These are phyloP conservation scores for Sinohyriopsis cumingii DNA, from an alignment of 2,888 invertebrate species.

Conservation along the genomic window DNA sequence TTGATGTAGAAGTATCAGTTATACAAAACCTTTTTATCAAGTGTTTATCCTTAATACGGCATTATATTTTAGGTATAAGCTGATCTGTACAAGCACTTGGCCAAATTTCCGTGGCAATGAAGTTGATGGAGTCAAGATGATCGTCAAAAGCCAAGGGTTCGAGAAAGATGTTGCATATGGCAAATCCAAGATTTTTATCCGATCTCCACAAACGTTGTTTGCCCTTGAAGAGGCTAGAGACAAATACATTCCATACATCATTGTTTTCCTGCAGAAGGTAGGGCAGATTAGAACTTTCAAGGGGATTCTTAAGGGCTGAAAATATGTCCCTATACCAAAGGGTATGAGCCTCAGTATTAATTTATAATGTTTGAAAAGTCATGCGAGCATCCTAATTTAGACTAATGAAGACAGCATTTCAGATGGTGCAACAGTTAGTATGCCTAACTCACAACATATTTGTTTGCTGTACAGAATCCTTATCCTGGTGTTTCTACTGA, in stretches of 20 bases:
- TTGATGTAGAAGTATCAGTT: no score
- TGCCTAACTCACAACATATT: no score
- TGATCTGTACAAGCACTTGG: slow-evolving; percentile 97
- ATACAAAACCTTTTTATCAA: no score
- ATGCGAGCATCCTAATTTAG: no score
- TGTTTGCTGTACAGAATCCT: no score
- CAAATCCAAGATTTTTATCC: slow-evolving; percentile 95
- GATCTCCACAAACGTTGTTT: slow-evolving; percentile 92
- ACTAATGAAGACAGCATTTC: no score
- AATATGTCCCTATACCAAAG: no score
- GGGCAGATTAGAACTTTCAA: slow-evolving; percentile 2
- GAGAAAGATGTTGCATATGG: slow-evolving; percentile 92
- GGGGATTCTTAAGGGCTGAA: neutral
- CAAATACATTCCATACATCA: slow-evolving; percentile 91
- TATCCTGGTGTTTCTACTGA: no score
- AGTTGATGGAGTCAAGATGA: slow-evolving; percentile 87
- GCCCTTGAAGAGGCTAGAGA: slow-evolving; percentile 89
- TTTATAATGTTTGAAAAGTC: no score
- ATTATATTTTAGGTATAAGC: slow-evolving; percentile 85
- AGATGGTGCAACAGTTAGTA: no score
- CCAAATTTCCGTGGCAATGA: slow-evolving; percentile 90
- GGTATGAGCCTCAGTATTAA: no score
- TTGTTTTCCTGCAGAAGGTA: slow-evolving; percentile 93
- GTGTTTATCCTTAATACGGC: neutral
- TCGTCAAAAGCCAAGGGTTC: slow-evolving; percentile 86